Evolutionary conservation across 2,113 vertebrate genomes (phyloP).

Genomic region (Oryzias melastigma): DNA sequence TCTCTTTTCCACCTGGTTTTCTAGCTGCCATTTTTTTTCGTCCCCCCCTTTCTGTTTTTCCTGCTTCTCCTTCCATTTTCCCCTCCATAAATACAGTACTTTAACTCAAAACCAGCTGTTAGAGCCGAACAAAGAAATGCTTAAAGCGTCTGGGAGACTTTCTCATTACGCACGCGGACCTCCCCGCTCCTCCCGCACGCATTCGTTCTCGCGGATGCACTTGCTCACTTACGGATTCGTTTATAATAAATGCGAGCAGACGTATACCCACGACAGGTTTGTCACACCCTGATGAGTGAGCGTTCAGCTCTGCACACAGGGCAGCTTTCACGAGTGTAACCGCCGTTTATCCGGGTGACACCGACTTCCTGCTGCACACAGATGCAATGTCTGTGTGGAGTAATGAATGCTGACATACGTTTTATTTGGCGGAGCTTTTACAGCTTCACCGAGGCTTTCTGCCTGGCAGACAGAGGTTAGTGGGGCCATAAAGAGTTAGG

Average conservation of each 20-base stretch:
- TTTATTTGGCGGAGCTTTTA: conserved; percentile 64
- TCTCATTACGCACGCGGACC: conserved; percentile 50
- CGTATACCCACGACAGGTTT: neutral
- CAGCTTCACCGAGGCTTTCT: conserved; percentile 47
- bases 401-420: conserved; percentile 60
- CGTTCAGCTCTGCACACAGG: neutral
- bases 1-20: conserved; percentile 49
- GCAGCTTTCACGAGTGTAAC: conserved; percentile 9
- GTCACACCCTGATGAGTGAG: neutral
- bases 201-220: conserved; percentile 8
- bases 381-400: conserved; percentile 20
- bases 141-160: conserved; percentile 51
- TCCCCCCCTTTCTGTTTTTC: conserved; percentile 22
- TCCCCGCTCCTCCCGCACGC: conserved; percentile 25
- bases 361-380: conserved; percentile 39
- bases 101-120: conserved; percentile 68
- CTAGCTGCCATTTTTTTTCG: conserved; percentile 7
- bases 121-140: conserved; percentile 61
- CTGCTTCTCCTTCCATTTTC: conserved; percentile 54
- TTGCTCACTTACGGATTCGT: neutral
- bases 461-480: conserved; percentile 57
- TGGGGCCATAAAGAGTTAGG: conserved; percentile 14
- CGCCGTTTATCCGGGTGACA: conserved; percentile 61
- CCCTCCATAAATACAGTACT: conserved; percentile 55
- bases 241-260: neutral